A percentile compares a stretch with the other conserved stretches of the same genome.
phyloP scores from a whole-genome alignment of 2,888 invertebrate species.

The Agapostemon virescens region DNA sequence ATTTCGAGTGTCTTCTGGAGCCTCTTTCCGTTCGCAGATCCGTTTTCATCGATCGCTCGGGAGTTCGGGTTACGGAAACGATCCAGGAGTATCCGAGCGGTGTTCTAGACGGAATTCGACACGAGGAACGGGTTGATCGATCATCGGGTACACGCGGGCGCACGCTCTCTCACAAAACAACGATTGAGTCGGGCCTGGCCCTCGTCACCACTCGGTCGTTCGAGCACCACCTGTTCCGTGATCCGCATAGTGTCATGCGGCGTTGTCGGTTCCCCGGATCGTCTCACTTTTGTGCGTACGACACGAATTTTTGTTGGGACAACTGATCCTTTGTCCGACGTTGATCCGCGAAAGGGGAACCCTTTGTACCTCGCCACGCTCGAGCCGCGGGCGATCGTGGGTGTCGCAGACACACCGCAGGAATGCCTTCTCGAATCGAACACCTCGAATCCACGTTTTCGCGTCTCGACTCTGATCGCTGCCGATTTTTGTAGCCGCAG shows the following conservation, averaged over 20 bases:
- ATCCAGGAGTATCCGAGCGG: constrained; percentile 41
- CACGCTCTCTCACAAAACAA: constrained; percentile 20
- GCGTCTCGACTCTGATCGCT: neutral
- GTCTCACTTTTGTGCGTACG: constrained; percentile 43
- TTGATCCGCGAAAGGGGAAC: constrained; percentile 55
- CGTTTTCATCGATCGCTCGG: constrained; percentile 47
- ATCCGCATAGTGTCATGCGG: constrained; percentile 31
- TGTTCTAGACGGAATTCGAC: constrained; percentile 51
- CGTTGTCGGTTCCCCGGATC: constrained; percentile 39
- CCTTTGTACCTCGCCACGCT: constrained; percentile 50
- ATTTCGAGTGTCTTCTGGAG: constrained; percentile 8
- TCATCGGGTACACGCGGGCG: constrained; percentile 36
- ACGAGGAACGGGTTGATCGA: constrained; percentile 55
- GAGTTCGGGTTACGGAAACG: constrained; percentile 59
- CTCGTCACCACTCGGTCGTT: constrained; percentile 25
- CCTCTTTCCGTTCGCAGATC: constrained; percentile 16
- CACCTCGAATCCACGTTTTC: constrained; percentile 10
- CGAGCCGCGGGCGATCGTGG: constrained; percentile 36
- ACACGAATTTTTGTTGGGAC: constrained; percentile 62
- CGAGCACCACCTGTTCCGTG: constrained; percentile 61
- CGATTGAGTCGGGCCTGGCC: constrained; percentile 25
- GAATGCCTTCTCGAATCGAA: constrained; percentile 32
- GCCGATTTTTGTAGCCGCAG: too few species aligned
- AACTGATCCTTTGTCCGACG: constrained; percentile 60
- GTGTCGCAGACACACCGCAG: constrained; percentile 43